Conservation (phyloP, 2,888 invertebrate species). For the Globia sparganii region DNA sequence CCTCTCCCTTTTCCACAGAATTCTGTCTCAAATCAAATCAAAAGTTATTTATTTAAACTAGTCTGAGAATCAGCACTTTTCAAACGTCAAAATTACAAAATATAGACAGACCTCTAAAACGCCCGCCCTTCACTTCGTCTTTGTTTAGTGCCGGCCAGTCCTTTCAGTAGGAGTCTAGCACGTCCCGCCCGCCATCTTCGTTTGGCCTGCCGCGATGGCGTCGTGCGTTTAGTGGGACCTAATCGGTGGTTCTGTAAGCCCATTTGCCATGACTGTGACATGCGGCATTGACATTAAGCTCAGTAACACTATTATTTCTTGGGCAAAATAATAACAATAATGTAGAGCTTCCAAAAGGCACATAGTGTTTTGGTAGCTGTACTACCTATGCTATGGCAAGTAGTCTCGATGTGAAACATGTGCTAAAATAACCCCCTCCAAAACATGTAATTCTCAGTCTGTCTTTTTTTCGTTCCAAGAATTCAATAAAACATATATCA, state of each 20-base stretch:
- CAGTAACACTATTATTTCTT: not conserved
- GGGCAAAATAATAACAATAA: not conserved
- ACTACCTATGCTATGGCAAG: not conserved
- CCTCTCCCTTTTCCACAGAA: not conserved
- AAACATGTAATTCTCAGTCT: not conserved
- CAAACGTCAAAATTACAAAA: too few species aligned
- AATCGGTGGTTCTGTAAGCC: too few species aligned
- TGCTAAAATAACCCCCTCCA: not conserved
- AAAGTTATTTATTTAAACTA: too few species aligned
- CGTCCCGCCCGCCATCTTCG: too few species aligned
- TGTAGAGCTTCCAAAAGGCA: not conserved
- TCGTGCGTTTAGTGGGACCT: too few species aligned
- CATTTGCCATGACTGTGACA: too few species aligned
- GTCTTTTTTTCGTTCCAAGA: not conserved
- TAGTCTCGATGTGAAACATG: not conserved
- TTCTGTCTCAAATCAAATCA: too few species aligned
- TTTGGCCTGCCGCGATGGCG: too few species aligned
- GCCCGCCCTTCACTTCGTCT: too few species aligned
- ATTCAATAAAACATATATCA: slow-evolving; percentile 21
- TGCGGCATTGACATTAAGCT: too few species aligned
- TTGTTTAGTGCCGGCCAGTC: not conserved
- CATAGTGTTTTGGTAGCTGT: not conserved
- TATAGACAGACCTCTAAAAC: too few species aligned
- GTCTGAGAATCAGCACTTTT: too few species aligned
- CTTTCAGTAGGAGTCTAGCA: not conserved